Percentiles rank a stretch among this genome's conserved stretches.
These are phyloP conservation scores for Lasioglossum pauxillum DNA, from an alignment of 2,888 invertebrate genomes.

Conservation along the genomic window DNA sequence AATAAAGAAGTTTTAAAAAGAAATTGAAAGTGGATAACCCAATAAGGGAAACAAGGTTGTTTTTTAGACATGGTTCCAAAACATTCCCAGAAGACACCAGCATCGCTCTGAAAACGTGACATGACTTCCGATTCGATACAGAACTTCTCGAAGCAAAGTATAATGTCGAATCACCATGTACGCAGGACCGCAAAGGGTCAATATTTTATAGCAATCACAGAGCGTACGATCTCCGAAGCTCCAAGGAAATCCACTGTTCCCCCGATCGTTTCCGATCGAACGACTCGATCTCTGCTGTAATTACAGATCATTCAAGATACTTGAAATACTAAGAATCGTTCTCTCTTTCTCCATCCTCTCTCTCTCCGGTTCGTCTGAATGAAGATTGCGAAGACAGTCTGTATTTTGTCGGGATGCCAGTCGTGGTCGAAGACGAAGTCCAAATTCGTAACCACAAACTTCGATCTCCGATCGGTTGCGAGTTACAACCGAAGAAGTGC, in stretches of 20 bases:
- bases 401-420: background rate
- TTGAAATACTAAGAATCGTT: background rate
- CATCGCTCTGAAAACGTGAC: background rate
- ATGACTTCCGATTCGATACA: background rate
- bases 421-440: background rate
- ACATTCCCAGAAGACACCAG: background rate
- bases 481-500: constrained; percentile 12
- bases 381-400: background rate
- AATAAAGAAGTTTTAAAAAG: background rate
- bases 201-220: background rate
- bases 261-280: background rate
- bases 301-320: background rate
- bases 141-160: background rate
- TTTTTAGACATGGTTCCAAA: background rate
- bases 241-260: background rate
- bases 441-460: background rate
- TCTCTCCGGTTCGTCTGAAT: background rate
- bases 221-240: background rate
- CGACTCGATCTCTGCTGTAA: background rate
- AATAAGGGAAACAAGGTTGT: background rate
- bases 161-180: background rate
- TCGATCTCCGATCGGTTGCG: background rate
- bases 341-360: background rate
- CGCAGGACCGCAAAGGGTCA: background rate
- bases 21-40: background rate